Conservation (phyloP, 1,140 invertebrate genomes). For the Plectus sambesii region DNA sequence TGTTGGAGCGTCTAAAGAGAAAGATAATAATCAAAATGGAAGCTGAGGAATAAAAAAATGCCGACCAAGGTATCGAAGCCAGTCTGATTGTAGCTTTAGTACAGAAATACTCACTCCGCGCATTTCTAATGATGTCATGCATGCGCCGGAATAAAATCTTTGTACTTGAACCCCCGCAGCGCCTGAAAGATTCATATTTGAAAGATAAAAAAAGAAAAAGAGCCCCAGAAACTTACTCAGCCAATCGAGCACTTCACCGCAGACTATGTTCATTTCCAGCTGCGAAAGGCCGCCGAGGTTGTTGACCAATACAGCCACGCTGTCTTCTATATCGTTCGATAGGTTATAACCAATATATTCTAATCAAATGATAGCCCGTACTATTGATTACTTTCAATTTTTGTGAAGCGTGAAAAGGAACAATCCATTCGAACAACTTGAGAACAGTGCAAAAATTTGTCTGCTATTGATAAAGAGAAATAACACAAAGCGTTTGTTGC, state of each 20-base stretch:
- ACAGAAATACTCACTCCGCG: constrained; percentile 64
- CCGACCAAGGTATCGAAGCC: constrained; percentile 49
- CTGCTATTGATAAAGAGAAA: too few relatives aligned
- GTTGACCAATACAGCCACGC: constrained; percentile 61
- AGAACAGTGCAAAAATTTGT: too few relatives aligned
- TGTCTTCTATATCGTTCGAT: constrained; percentile 48
- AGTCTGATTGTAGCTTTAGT: constrained; percentile 49
- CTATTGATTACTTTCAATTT: too few relatives aligned
- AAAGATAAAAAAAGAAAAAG: constrained; percentile 7
- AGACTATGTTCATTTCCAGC: constrained; percentile 65
- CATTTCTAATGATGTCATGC: constrained; percentile 71
- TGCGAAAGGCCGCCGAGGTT: constrained; percentile 67
- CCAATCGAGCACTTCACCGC: constrained; percentile 56
- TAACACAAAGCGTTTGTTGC: too few relatives aligned
- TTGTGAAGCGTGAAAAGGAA: too few relatives aligned
- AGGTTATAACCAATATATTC: too few relatives aligned
- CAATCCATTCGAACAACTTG: too few relatives aligned
- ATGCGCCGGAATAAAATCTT: constrained; percentile 59
- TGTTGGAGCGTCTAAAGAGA: constrained; percentile 37
- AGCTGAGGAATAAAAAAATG: constrained; percentile 2
- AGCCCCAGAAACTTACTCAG: constrained; percentile 38
- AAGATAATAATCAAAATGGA: constrained; percentile 10
- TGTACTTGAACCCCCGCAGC: constrained; percentile 52
- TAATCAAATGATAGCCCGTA: too few relatives aligned
- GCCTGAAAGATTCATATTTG: constrained; percentile 49